phyloP scores from a whole-genome alignment of 1,140 invertebrate species.

The Epicauta chinensis region DNA sequence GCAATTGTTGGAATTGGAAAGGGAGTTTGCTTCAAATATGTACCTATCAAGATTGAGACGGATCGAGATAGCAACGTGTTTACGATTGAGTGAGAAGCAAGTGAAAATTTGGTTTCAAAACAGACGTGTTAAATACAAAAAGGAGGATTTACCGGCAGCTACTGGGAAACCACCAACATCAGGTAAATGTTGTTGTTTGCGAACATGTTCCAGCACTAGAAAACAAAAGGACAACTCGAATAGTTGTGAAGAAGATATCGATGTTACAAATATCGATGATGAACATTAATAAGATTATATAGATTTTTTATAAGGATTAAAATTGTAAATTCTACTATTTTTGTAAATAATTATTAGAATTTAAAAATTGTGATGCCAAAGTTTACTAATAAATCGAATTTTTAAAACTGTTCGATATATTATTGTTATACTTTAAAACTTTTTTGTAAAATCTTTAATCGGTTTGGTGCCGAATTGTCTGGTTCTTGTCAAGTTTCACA shows the following conservation, averaged over 20 bases:
- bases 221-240: constrained; percentile 16
- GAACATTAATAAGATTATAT: constrained; percentile 17
- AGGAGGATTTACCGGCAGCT: constrained; percentile 53
- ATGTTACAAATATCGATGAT: constrained; percentile 36
- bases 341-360: not conserved
- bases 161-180: not conserved
- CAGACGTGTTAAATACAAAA: constrained; percentile 85
- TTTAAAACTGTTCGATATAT: not conserved
- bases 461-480: not conserved
- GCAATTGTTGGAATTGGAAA: constrained; percentile 83
- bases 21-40: constrained; percentile 86
- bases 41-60: constrained; percentile 81
- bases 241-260: constrained; percentile 38
- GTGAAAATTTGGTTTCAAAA: constrained; percentile 96
- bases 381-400: constrained; percentile 15
- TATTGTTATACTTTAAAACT: not conserved
- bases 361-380: constrained; percentile 18
- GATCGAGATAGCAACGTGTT: constrained; percentile 86
- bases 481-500: constrained; percentile 1
- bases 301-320: constrained; percentile 9
- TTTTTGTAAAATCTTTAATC: not conserved
- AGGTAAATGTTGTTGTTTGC: constrained; percentile 33
- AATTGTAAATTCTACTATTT: constrained; percentile 5
- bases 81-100: constrained; percentile 87
- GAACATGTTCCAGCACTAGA: constrained; percentile 23